These are phyloP conservation scores for Bombus superbus DNA, from an alignment of 1,140 invertebrate species.

Conservation along the genomic window DNA sequence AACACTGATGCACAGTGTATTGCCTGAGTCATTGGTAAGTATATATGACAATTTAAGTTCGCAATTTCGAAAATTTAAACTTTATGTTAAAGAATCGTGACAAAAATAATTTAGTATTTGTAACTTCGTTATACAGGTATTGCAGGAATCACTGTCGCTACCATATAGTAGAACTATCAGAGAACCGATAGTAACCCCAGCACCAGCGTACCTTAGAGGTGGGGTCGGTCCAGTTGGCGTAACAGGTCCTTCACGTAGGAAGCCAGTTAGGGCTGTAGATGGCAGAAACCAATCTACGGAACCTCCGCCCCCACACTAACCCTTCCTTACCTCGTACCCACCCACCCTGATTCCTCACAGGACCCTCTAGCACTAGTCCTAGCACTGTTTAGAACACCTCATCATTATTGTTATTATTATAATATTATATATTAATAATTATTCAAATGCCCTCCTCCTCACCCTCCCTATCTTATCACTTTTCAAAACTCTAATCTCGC, in stretches of 20 bases:
- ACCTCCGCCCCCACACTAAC: conserved; percentile 84
- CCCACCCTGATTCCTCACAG: conserved; percentile 69
- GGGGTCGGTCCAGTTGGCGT: conserved; percentile 78
- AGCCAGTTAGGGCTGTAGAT: conserved; percentile 83
- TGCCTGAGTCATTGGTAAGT: conserved; percentile 81
- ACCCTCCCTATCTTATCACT: conserved; percentile 59
- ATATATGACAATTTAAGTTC: background rate
- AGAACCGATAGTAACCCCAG: conserved; percentile 77
- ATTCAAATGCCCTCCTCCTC: conserved; percentile 68
- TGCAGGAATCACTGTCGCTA: conserved; percentile 78
- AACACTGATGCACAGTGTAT: conserved; percentile 80
- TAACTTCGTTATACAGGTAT: conserved; percentile 70
- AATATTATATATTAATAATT: conserved; percentile 77
- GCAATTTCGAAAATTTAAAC: background rate
- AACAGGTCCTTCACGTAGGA: conserved; percentile 81
- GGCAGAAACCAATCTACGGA: conserved; percentile 83
- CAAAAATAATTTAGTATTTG: conserved; percentile 14
- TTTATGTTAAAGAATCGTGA: background rate
- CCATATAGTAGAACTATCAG: conserved; percentile 80
- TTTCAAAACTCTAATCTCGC: conserved; percentile 63
- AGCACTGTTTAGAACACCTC: conserved; percentile 82
- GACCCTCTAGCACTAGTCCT: conserved; percentile 82
- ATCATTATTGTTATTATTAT: conserved; percentile 82
- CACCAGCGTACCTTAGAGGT: conserved; percentile 75
- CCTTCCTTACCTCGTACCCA: conserved; percentile 65